Evolutionary conservation across 2,113 vertebrate genomes (phyloP), one percentile per base, ranked within the genome.

Genomic region (Coryphaenoides rupestris): DNA sequence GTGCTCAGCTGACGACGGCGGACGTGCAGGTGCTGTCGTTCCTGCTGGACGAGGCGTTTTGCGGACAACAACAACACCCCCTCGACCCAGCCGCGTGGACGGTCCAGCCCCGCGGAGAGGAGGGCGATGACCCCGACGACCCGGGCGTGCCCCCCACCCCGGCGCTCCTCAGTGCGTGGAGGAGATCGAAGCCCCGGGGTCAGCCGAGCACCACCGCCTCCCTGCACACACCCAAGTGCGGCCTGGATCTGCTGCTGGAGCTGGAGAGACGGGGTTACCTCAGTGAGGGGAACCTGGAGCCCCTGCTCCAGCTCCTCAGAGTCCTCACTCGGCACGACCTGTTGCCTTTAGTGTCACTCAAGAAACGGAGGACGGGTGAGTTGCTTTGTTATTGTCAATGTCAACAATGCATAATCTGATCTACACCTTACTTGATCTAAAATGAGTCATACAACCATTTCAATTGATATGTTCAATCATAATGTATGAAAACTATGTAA

Each of bases 261-360:
- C 80, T 96, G 56, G 94, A 96, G 70, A 90, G 84, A 45, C 84
- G 88, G 3, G 95, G 93, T 19, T 89, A 91, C 66, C 87, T 95
- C 28, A 86, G 91, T 19, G 95, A 96, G 72, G 88, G 85, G 62
- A 93, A 92, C 70, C 80, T 95, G 74, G 87, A 90, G 55, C 90
- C 92, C 7, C 84, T 96, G 6, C 77, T 93, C 55, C 90, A 94
- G 65, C 89, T 96, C 17, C 86, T 96, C 49, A 88, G 94, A 59
- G 87, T 95, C 65, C 89, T 96, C 22, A 93, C 93, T 12, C 91
- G 94, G 0, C 95, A 96, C 14, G 95, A 96, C 73, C 87, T 96
- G 58, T 79, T 96, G 65, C 89, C 91, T 1, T 91, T 94, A 24
- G 91, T 95, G 76, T 90, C 93, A 0, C 86, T 87, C 63, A 95